phyloP scores from a whole-genome alignment of 2,797 vertebrate genomes.

The Callimico goeldii region DNA sequence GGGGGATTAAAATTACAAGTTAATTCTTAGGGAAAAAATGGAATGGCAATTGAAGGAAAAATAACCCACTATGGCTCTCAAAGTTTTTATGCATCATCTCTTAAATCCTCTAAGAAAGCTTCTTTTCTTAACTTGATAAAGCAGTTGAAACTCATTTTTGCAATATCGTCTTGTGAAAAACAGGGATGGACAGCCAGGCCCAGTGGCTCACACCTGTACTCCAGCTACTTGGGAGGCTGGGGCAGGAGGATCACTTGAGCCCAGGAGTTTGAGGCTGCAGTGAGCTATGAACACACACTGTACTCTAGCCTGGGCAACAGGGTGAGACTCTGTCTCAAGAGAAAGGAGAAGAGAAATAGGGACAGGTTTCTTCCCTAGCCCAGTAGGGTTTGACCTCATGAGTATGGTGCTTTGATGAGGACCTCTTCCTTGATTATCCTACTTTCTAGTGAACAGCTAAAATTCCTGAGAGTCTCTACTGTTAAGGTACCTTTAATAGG shows the following conservation, averaged over 20 bases:
- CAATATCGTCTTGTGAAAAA: slow-evolving; percentile 24
- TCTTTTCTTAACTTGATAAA: not conserved
- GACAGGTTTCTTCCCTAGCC: not conserved
- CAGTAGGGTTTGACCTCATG: slow-evolving; percentile 7
- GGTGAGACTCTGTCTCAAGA: not conserved
- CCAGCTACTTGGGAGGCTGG: not conserved
- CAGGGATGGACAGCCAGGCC: not conserved
- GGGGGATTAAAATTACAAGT: slow-evolving; percentile 25
- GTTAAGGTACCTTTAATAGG: slow-evolving; percentile 8
- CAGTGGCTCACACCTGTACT: not conserved
- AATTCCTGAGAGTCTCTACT: not conserved
- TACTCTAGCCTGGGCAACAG: not conserved
- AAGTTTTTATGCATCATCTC: slow-evolving; percentile 42
- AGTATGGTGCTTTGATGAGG: slow-evolving; percentile 13
- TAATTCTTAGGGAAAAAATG: slow-evolving; percentile 49
- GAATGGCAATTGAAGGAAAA: slow-evolving; percentile 33
- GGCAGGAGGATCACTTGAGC: not conserved
- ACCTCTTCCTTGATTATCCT: slow-evolving; percentile 1
- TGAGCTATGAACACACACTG: not conserved
- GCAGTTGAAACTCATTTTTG: slow-evolving; percentile 25
- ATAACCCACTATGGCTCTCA: slow-evolving; percentile 8
- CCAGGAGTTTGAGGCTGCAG: not conserved
- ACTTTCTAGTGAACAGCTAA: not conserved
- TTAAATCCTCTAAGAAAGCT: not conserved
- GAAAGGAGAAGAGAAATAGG: not conserved